Percentiles rank a stretch among this genome's conserved stretches.
phyloP scores from a whole-genome alignment of 35 echinoderm and acorn worm genomes.

The Ophiothrix spiculata region DNA sequence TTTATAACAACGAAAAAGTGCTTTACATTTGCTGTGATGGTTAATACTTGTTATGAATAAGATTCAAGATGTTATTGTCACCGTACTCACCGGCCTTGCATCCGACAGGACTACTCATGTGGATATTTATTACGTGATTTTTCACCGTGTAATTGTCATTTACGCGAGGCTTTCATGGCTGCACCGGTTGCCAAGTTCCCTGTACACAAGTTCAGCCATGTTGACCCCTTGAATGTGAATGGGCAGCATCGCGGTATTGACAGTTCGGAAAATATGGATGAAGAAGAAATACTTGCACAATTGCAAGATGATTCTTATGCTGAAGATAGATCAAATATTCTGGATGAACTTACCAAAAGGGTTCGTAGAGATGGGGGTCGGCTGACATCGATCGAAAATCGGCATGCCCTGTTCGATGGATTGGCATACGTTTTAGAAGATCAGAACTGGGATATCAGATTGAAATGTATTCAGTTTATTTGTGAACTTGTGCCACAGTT shows the following conservation, averaged over 20 bases:
- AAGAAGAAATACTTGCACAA: slow-evolving; percentile 87
- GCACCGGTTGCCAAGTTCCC: slow-evolving; percentile 92
- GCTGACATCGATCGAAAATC: slow-evolving; percentile 68
- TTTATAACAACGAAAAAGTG: not conserved
- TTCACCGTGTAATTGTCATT: slow-evolving; percentile 7
- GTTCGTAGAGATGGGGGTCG: slow-evolving; percentile 83
- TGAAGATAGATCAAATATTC: slow-evolving; percentile 61
- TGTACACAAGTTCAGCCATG: slow-evolving; percentile 70
- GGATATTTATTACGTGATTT: not conserved
- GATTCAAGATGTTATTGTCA: slow-evolving; percentile 1
- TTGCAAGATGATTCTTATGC: slow-evolving; percentile 73
- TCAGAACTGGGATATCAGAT: slow-evolving; percentile 65
- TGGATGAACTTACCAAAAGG: slow-evolving; percentile 70
- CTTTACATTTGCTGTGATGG: not conserved
- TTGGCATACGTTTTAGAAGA: slow-evolving; percentile 65
- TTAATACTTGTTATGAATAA: not conserved
- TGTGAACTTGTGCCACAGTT: slow-evolving; percentile 75
- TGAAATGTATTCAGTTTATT: slow-evolving; percentile 82
- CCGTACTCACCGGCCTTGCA: not conserved
- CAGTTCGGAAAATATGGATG: slow-evolving; percentile 82
- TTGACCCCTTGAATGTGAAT: slow-evolving; percentile 37
- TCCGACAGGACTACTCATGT: not conserved
- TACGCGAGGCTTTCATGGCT: slow-evolving; percentile 71
- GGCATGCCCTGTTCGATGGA: slow-evolving; percentile 65
- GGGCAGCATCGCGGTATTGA: slow-evolving; percentile 14